These are phyloP conservation scores for Dryobotodes eremita DNA, from an alignment of 2,888 invertebrate genomes.

Conservation along the genomic window DNA sequence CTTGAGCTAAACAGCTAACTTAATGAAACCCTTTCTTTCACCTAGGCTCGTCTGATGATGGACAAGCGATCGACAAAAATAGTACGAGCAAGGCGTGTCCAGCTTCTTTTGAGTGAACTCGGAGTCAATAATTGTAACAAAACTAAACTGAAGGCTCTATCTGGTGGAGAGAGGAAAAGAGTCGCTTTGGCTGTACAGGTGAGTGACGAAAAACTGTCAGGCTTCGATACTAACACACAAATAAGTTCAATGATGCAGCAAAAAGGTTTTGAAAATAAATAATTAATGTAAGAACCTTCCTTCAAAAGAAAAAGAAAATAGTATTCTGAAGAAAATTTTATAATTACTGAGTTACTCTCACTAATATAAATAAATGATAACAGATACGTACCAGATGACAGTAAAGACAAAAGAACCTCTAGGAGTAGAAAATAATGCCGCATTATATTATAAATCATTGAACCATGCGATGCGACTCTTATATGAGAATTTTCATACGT, in stretches of 20 bases:
- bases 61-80: slow-evolving; percentile 89
- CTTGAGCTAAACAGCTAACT: too few species aligned
- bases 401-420: not conserved
- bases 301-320: not conserved
- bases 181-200: slow-evolving; percentile 97
- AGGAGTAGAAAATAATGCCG: not conserved
- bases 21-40: not conserved
- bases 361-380: not conserved
- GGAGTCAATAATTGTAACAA: slow-evolving; percentile 93
- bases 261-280: not conserved
- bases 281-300: not conserved
- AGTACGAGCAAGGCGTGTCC: slow-evolving; percentile 76
- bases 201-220: slow-evolving; percentile 21
- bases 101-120: slow-evolving; percentile 91
- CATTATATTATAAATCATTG: not conserved
- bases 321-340: too few species aligned
- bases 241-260: not conserved
- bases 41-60: slow-evolving; percentile 94
- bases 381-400: not conserved
- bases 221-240: not conserved
- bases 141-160: slow-evolving; percentile 94
- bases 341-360: too few species aligned
- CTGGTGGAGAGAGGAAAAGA: slow-evolving; percentile 97
- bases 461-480: not conserved
- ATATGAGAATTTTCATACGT: not conserved